These are phyloP conservation scores for Gerris lacustris DNA, from an alignment of 2,888 invertebrate species.

Conservation along the genomic window DNA sequence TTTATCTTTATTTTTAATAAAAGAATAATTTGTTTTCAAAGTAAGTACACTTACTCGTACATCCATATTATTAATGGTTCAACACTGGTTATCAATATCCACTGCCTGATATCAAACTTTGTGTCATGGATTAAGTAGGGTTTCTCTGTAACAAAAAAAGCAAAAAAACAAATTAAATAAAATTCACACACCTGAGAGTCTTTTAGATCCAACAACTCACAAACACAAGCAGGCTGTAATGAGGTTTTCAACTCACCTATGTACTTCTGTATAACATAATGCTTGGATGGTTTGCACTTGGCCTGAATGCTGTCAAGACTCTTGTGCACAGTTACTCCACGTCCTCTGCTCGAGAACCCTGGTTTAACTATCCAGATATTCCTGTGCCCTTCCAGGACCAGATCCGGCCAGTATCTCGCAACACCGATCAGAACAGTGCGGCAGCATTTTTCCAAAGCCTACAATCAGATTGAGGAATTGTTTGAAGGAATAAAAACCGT, in stretches of 20 bases:
- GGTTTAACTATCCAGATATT: conserved; percentile 95
- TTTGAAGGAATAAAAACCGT: too few species aligned
- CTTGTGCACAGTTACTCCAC: conserved; percentile 78
- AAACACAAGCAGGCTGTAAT: too few species aligned
- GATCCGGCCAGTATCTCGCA: conserved; percentile 64
- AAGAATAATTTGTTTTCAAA: too few species aligned
- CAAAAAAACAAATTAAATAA: not conserved
- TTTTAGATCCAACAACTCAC: too few species aligned
- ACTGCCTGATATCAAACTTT: conserved; percentile 90
- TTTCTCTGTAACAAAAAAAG: conserved; percentile 51
- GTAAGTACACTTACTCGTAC: conserved; percentile 59
- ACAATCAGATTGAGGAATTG: conserved; percentile 30
- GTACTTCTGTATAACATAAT: conserved; percentile 90
- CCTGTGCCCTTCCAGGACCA: conserved; percentile 67
- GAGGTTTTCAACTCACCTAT: conserved; percentile 51
- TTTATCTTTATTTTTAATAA: too few species aligned
- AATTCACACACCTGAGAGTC: not conserved
- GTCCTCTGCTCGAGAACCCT: conserved; percentile 81
- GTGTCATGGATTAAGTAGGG: conserved; percentile 79
- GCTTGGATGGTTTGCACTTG: conserved; percentile 46
- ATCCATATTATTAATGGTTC: conserved; percentile 86
- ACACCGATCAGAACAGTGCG: conserved; percentile 53
- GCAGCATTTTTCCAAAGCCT: conserved; percentile 44
- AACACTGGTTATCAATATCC: conserved; percentile 84
- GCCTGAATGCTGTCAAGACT: conserved; percentile 67